Evolutionary conservation across 2,113 vertebrate genomes (phyloP).

Genomic region (Uria lomvia): DNA sequence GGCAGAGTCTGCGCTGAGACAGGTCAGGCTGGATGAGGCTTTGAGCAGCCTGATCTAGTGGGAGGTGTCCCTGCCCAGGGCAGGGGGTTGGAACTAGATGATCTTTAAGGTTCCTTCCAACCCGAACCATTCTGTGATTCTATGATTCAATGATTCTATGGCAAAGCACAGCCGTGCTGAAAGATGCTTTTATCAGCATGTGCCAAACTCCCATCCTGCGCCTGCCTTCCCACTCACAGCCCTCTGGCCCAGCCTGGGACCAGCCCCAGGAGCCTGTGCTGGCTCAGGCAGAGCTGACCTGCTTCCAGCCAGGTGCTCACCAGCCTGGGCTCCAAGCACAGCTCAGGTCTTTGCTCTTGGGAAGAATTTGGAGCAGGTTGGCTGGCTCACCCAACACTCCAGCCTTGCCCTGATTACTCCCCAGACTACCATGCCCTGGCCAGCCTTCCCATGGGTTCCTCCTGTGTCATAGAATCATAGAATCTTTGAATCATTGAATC

Average conservation of each 20-base stretch:
- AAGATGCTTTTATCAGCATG: fast-evolving
- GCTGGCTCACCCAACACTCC: not conserved
- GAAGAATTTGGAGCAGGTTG: not conserved
- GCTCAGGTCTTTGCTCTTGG: not conserved
- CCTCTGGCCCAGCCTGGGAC: not conserved
- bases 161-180: fast-evolving
- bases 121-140: too few species aligned
- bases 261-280: not conserved
- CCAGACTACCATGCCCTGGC: not conserved
- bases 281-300: not conserved
- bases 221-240: too few species aligned
- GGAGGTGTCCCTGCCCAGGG: too few species aligned
- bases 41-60: too few species aligned
- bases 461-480: not conserved
- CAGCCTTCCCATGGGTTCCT: not conserved
- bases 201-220: not conserved
- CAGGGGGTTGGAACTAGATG: too few species aligned
- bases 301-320: not conserved
- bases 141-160: too few species aligned
- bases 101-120: too few species aligned
- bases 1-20: not conserved
- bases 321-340: not conserved
- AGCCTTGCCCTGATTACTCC: not conserved
- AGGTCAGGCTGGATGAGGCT: too few species aligned
- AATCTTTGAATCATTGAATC: too few species aligned